A percentile compares a stretch with the other conserved stretches of the same genome.
phyloP scores from a whole-genome alignment of 2,113 vertebrate genomes.

The Sinocyclocheilus maitianheensis region DNA sequence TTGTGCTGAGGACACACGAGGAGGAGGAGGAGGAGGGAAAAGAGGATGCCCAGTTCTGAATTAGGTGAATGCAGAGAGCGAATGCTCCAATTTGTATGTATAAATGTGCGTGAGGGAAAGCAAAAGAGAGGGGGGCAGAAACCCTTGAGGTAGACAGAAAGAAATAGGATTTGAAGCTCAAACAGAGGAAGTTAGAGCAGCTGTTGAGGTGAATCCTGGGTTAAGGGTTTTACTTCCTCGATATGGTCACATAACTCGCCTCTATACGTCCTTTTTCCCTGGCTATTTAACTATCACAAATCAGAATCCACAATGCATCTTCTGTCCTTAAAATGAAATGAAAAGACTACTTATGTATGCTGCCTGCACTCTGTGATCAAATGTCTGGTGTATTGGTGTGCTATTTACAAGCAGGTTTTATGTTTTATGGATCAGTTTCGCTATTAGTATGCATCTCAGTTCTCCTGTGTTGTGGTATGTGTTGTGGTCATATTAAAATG shows the following conservation, averaged over 20 bases:
- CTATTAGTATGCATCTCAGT: constrained; percentile 18
- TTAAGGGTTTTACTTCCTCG: not conserved
- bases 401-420: not conserved
- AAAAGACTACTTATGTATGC: not conserved
- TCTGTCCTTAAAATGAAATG: not conserved
- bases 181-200: not conserved
- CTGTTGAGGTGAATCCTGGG: not conserved
- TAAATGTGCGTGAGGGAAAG: constrained; percentile 20
- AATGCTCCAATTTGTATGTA: constrained; percentile 23
- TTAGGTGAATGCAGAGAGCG: constrained; percentile 19
- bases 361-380: not conserved
- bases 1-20: constrained; percentile 6
- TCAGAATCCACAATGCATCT: not conserved
- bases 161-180: constrained; percentile 17
- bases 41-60: constrained; percentile 1
- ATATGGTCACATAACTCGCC: not conserved
- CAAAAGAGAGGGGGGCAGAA: not conserved
- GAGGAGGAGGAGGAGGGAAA: not conserved
- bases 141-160: not conserved
- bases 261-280: not conserved
- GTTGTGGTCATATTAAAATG: not conserved
- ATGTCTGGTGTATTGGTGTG: not conserved
- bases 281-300: not conserved
- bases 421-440: not conserved
- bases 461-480: constrained; percentile 18